phyloP scores from a whole-genome alignment of 2,113 vertebrate species.

The Psittacara wagleri region DNA sequence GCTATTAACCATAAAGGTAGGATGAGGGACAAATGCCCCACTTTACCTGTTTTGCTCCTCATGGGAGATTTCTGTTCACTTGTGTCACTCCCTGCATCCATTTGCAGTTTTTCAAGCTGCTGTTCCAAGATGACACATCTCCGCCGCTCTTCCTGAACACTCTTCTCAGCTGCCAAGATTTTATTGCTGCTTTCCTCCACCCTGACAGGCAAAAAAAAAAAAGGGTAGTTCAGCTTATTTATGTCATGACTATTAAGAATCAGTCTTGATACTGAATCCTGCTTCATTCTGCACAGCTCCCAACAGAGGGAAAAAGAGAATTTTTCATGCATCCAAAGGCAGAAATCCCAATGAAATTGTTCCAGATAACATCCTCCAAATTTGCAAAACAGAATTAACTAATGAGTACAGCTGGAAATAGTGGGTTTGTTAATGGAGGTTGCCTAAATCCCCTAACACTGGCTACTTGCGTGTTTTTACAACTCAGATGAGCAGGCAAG shows the following conservation, averaged over 20 bases:
- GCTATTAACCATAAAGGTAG: not conserved
- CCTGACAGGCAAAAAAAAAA: conserved; percentile 50
- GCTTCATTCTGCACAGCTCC: not conserved
- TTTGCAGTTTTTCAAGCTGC: conserved; percentile 76
- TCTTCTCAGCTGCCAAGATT: conserved; percentile 72
- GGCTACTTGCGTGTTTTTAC: not conserved
- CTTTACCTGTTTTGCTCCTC: conserved; percentile 62
- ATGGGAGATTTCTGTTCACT: not conserved
- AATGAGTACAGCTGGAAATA: not conserved
- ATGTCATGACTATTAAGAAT: not conserved
- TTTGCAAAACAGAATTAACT: not conserved
- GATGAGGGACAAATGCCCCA: accelerated
- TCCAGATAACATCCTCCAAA: not conserved
- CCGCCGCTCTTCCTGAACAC: conserved; percentile 70
- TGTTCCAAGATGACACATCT: conserved; percentile 72
- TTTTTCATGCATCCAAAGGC: not conserved
- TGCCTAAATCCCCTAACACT: not conserved
- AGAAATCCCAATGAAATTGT: not conserved
- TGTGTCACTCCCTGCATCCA: conserved; percentile 52
- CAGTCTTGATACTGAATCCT: not conserved
- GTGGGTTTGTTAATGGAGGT: not conserved
- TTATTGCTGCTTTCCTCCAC: conserved; percentile 66
- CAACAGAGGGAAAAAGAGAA: not conserved
- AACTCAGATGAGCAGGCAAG: not conserved
- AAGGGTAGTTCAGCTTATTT: not conserved